Percentiles rank a stretch among this genome's conserved stretches.
phyloP scores from a whole-genome alignment of 1,140 invertebrate species.

The Acyrthosiphon pisum region DNA sequence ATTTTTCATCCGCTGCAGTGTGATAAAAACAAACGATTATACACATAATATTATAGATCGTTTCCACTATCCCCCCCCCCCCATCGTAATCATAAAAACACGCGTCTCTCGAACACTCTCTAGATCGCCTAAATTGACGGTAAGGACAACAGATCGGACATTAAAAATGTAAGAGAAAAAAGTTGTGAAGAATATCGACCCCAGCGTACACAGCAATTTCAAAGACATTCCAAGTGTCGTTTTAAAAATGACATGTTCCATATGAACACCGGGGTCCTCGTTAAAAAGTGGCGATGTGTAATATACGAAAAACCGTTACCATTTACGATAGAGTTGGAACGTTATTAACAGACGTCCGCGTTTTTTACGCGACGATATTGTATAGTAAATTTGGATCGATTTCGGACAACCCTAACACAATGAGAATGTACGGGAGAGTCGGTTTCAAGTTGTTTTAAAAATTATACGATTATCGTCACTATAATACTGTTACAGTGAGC shows the following conservation, averaged over 20 bases:
- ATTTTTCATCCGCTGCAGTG: background rate
- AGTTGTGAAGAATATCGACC: background rate
- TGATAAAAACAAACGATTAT: slow-evolving; percentile 43
- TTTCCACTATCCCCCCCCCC: background rate
- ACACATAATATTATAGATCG: background rate
- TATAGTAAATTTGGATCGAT: too few species aligned
- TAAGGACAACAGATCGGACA: background rate
- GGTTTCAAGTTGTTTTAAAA: background rate
- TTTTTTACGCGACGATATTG: background rate
- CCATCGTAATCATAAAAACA: background rate
- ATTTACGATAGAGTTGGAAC: background rate
- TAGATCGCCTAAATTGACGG: background rate
- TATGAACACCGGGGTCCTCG: background rate
- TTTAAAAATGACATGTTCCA: background rate
- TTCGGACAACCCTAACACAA: background rate
- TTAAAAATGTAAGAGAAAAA: background rate
- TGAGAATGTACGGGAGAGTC: too few species aligned
- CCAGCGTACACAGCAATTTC: background rate
- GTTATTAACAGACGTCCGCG: background rate
- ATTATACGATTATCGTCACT: background rate
- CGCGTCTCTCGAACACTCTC: background rate
- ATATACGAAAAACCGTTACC: background rate
- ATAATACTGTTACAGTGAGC: background rate
- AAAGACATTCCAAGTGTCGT: background rate
- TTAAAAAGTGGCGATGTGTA: background rate